A percentile compares a stretch with the other conserved stretches of the same genome.
phyloP scores from a whole-genome alignment of 2,113 vertebrate species.

The Callipepla squamata region DNA sequence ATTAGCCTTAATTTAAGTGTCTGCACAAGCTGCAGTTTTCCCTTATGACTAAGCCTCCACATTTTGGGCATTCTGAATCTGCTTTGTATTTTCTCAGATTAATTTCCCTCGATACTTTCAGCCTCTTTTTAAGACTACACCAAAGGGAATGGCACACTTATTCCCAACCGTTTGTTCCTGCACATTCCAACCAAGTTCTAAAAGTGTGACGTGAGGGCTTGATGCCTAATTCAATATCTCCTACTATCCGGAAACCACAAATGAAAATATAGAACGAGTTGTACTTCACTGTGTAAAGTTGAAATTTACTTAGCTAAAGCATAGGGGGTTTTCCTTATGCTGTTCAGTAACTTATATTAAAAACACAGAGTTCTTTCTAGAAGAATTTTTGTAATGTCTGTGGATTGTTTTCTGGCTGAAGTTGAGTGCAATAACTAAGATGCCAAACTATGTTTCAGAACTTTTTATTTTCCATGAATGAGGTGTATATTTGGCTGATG shows the following conservation, averaged over 20 bases:
- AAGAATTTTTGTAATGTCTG: not conserved
- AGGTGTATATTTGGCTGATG: not conserved
- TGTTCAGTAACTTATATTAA: not conserved
- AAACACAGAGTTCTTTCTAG: not conserved
- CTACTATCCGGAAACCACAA: constrained; percentile 6
- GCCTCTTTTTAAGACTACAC: constrained; percentile 16
- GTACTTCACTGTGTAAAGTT: constrained; percentile 15
- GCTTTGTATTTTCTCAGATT: not conserved
- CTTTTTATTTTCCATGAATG: not conserved
- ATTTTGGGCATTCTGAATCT: not conserved
- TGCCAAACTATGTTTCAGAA: constrained; percentile 1
- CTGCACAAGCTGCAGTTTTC: constrained; percentile 6
- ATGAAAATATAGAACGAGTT: constrained; percentile 14
- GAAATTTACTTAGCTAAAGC: constrained; percentile 24
- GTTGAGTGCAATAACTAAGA: constrained; percentile 28
- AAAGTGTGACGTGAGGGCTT: not conserved
- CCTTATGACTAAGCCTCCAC: not conserved
- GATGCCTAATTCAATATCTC: constrained; percentile 28
- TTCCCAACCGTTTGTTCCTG: not conserved
- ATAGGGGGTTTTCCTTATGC: not conserved
- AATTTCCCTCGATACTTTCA: not conserved
- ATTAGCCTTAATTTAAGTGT: constrained; percentile 46
- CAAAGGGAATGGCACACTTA: not conserved
- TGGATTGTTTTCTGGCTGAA: not conserved
- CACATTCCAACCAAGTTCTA: not conserved